Conservation (phyloP, 2,888 invertebrate genomes). For the Pristionchus maxplancki region DNA sequence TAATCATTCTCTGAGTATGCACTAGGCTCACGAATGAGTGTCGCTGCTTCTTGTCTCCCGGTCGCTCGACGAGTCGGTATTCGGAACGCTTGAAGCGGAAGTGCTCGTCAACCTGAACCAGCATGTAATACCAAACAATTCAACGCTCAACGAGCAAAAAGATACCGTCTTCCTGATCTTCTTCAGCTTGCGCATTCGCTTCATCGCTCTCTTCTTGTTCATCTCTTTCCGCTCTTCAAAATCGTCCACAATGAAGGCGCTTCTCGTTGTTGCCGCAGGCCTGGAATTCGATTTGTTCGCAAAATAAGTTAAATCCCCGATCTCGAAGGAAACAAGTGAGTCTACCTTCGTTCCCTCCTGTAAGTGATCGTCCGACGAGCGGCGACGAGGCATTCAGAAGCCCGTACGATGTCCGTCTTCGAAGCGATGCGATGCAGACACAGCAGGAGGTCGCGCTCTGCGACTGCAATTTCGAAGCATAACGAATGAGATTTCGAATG, state of each 20-base stretch:
- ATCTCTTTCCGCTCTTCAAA: background rate
- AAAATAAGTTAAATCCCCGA: too few species aligned
- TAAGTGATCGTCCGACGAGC: background rate
- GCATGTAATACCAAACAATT: background rate
- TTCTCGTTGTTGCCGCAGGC: background rate
- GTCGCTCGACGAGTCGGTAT: constrained; percentile 55
- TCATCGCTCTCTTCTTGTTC: background rate
- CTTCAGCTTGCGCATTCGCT: background rate
- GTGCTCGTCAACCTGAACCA: background rate
- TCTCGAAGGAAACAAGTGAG: background rate
- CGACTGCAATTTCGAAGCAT: background rate
- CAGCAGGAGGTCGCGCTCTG: constrained; percentile 29
- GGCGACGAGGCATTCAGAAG: constrained; percentile 31
- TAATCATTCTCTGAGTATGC: background rate
- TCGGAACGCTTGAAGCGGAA: constrained; percentile 61
- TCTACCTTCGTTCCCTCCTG: background rate
- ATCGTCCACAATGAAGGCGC: background rate
- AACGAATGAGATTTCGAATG: background rate
- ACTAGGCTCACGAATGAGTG: background rate
- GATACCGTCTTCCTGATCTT: background rate
- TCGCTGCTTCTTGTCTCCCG: background rate
- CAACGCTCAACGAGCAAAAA: background rate
- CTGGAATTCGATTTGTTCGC: background rate
- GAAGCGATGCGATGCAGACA: constrained; percentile 1
- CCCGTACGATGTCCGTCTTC: constrained; percentile 40